A percentile compares a stretch with the other conserved stretches of the same genome.
Conservation (phyloP, 2,888 invertebrate genomes). For the Polyommatus iphigenia region DNA sequence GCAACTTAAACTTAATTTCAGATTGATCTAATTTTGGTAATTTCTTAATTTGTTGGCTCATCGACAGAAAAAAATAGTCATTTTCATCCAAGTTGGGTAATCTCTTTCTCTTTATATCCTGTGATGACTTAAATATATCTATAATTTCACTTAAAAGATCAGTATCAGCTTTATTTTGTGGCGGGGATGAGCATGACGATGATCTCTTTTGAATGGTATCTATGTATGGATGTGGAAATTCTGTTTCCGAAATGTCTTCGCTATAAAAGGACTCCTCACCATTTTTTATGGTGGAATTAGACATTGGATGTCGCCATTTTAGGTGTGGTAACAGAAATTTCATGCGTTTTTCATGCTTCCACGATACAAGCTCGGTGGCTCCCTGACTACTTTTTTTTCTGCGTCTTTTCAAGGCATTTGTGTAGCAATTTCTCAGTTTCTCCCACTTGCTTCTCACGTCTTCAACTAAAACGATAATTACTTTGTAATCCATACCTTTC, state of each 20-base stretch:
- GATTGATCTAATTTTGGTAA: constrained; percentile 36
- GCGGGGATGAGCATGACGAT: neutral
- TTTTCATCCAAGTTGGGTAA: constrained; percentile 32
- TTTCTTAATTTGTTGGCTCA: constrained; percentile 37
- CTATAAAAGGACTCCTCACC: neutral
- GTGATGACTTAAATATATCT: neutral
- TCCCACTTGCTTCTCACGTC: constrained; percentile 26
- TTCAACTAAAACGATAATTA: constrained; percentile 1
- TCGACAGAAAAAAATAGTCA: constrained; percentile 37
- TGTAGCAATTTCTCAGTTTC: constrained; percentile 28
- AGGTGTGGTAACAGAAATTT: constrained; percentile 27
- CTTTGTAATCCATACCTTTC: no score
- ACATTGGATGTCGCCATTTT: constrained; percentile 11
- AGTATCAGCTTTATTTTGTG: constrained; percentile 6
- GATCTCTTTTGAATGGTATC: neutral
- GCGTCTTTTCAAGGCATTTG: constrained; percentile 9
- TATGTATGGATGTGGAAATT: constrained; percentile 5
- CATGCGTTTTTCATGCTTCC: constrained; percentile 29
- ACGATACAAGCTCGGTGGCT: neutral
- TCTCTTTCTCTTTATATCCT: neutral
- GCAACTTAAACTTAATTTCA: constrained; percentile 38
- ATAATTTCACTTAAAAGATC: neutral
- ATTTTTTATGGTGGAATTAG: constrained; percentile 1
- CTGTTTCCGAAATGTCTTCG: neutral
- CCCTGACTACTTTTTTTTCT: neutral